These are phyloP conservation scores for Erpornis zantholeuca DNA, from an alignment of 2,113 vertebrate genomes.

Conservation along the genomic window DNA sequence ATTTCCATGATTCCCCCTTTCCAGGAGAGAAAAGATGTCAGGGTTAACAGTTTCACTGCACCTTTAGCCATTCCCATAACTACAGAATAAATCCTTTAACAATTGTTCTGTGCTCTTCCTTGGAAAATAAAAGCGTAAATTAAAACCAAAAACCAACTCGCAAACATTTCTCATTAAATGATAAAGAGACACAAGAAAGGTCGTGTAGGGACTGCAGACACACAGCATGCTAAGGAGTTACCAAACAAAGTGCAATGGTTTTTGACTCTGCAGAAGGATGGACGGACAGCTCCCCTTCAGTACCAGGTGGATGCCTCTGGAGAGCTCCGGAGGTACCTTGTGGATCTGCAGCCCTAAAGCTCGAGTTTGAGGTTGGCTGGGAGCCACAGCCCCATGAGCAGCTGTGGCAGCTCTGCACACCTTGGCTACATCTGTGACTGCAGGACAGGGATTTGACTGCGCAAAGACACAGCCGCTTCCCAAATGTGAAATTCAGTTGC, in stretches of 20 bases:
- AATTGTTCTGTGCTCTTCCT: conserved; percentile 68
- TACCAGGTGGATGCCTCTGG: not conserved
- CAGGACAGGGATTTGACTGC: not conserved
- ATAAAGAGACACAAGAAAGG: conserved; percentile 20
- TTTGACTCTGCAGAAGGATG: conserved; percentile 14
- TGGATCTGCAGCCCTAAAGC: not conserved
- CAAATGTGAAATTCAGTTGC: conserved; percentile 4
- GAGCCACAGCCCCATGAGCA: not conserved
- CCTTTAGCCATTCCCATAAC: conserved; percentile 19
- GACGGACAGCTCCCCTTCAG: conserved; percentile 21
- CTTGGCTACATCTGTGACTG: not conserved
- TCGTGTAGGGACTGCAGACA: conserved; percentile 17
- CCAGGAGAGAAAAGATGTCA: not conserved
- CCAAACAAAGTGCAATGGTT: conserved; percentile 61
- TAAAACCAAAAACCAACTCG: conserved; percentile 5
- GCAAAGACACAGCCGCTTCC: not conserved
- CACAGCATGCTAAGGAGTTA: conserved; percentile 25
- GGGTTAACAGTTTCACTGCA: conserved; percentile 39
- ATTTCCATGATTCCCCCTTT: not conserved
- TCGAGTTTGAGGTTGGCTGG: not conserved
- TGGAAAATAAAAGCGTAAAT: not conserved
- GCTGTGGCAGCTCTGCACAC: not conserved
- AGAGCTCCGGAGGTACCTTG: not conserved
- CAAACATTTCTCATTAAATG: conserved; percentile 42
- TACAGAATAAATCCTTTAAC: conserved; percentile 58